Conservation (phyloP, 2,113 vertebrate genomes). For the Salvelinus alpinus region DNA sequence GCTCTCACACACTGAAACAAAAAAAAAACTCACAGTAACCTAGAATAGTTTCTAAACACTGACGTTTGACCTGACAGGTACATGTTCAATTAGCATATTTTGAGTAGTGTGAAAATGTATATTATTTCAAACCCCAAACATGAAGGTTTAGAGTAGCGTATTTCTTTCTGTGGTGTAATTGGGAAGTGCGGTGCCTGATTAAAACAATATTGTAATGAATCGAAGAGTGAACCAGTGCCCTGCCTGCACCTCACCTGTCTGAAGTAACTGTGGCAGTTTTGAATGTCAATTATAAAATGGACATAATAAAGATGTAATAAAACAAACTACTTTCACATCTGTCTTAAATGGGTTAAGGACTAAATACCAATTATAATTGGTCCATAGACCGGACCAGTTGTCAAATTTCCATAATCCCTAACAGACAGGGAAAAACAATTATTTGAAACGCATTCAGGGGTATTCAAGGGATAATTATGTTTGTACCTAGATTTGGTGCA, state of each 20-base stretch:
- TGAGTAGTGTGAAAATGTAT: not conserved
- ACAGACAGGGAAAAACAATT: conserved; percentile 74
- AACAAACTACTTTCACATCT: conserved; percentile 78
- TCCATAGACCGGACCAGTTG: conserved; percentile 82
- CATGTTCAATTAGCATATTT: not conserved
- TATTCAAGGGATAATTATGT: conserved; percentile 72
- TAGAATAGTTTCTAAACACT: not conserved
- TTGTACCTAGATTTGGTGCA: conserved; percentile 59
- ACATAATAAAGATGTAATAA: conserved; percentile 61
- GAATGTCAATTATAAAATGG: conserved; percentile 71
- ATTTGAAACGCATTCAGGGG: conserved; percentile 61
- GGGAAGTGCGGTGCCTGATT: too few relatives aligned
- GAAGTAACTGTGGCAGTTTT: conserved; percentile 58
- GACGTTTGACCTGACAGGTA: not conserved
- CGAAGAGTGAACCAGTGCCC: conserved; percentile 52
- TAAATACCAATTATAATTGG: conserved; percentile 90
- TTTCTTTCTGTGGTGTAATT: too few relatives aligned
- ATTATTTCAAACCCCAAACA: too few relatives aligned
- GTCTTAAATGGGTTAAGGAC: conserved; percentile 72
- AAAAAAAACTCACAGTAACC: not conserved
- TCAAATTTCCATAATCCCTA: conserved; percentile 90
- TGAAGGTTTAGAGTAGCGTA: too few relatives aligned
- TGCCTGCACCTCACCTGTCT: conserved; percentile 59
- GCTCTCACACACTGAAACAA: conserved; percentile 45
- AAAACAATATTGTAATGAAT: conserved; percentile 37